Percentiles rank a stretch among this genome's conserved stretches.
phyloP scores from a whole-genome alignment of 2,797 vertebrate genomes.

The Lacerta viridis region DNA sequence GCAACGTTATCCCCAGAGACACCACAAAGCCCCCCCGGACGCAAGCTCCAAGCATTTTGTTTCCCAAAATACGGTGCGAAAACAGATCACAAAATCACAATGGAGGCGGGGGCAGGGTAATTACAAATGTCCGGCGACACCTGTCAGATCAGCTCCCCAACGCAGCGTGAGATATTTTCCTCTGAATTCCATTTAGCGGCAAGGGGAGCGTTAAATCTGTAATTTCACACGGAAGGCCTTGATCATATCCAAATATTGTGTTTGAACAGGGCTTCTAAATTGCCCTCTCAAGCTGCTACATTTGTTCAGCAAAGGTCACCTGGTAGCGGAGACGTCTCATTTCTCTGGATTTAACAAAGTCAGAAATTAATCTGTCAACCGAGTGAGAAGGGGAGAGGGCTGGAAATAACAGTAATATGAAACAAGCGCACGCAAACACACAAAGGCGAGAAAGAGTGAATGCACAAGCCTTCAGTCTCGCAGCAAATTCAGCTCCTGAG shows the following conservation, averaged over 20 bases:
- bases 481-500: background rate
- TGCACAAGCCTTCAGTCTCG: background rate
- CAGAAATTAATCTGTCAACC: slow-evolving; percentile 23
- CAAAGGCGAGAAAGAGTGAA: background rate
- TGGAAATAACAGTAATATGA: background rate
- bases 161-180: slow-evolving; percentile 42
- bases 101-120: slow-evolving; percentile 39
- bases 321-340: rapidly evolving
- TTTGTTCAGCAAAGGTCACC: slow-evolving; percentile 66
- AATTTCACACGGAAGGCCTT: slow-evolving; percentile 57
- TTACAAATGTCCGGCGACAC: slow-evolving; percentile 51
- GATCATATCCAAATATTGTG: slow-evolving; percentile 41
- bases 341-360: background rate
- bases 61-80: slow-evolving; percentile 53
- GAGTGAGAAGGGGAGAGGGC: rapidly evolving
- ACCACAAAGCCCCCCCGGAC: background rate
- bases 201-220: slow-evolving; percentile 66
- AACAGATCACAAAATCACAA: slow-evolving; percentile 45
- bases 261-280: slow-evolving; percentile 66
- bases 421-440: background rate
- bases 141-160: slow-evolving; percentile 54
- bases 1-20: slow-evolving; percentile 2
- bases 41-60: slow-evolving; percentile 55
- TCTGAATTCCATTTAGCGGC: slow-evolving; percentile 48
- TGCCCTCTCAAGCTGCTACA: slow-evolving; percentile 39